Evolutionary conservation across 2,888 invertebrate species (phyloP), one percentile per base, ranked within the genome.

Genomic region (Aphidoletes aphidimyza): DNA sequence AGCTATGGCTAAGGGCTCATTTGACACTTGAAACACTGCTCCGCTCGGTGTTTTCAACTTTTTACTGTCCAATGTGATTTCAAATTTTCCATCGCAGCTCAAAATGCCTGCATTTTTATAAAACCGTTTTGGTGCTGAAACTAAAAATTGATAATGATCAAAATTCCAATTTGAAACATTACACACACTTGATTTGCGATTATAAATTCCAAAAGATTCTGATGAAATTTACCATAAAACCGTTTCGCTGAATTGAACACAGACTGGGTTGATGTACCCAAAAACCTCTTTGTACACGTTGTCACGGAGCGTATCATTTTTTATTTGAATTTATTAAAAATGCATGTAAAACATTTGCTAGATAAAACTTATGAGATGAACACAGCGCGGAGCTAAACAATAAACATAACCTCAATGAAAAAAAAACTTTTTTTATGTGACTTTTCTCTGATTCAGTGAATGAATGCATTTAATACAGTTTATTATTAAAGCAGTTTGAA

Each of bases 1-100:
- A n/a, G 97, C 98, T 85, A 98, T 91, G 0, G 99, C 99, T 84
- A 99, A 91, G 0, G 96, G 94, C 90, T 98, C 97, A 89, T 93
- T 96, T 36, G 94, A 93, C 0, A 98, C 93, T 86, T 92, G 90
- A 86, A 98, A 93, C 11, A 94, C 89, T 85, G 92, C 92, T 0
- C 98, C 97, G 87, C 92, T 92, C 0, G 98, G 98, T 1, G 98
- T 98, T 90, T 97, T 97, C 26, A 98, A 90, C 88, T 96, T 96
- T 26, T 94, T 92, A 88, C 96, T 95, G 89, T 98, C 98, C 86
- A 98, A 90, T 26, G 95, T 95, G 11, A 98, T 92, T 91, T 98
- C 98, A 91, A 93, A 96, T 88, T 93, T 93, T 37, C 92, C 92
- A 87, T 93, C 93, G 88, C 92, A 93, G 86, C 92, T 92, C 26